phyloP scores from a whole-genome alignment of 2,888 invertebrate species.

The Dasysyrphus albostriatus region DNA sequence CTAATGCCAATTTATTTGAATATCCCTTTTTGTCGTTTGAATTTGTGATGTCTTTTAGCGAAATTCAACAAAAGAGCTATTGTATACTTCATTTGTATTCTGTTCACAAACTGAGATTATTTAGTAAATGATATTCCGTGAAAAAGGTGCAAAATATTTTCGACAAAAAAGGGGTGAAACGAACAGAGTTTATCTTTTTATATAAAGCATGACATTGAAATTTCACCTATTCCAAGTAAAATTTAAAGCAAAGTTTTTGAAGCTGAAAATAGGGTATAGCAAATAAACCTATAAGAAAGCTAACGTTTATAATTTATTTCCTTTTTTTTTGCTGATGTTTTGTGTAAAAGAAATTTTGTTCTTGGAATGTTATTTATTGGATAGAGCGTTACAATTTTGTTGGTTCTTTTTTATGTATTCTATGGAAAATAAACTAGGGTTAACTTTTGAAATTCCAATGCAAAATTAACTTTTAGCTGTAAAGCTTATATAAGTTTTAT shows the following conservation, averaged over 20 bases:
- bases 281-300: neutral
- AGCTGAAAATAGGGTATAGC: slow-evolving; percentile 1
- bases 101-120: slow-evolving; percentile 21
- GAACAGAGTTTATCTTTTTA: neutral
- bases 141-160: slow-evolving; percentile 23
- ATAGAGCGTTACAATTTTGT: neutral
- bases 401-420: neutral
- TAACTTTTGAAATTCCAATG: slow-evolving; percentile 21
- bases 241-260: slow-evolving; percentile 26
- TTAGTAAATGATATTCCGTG: slow-evolving; percentile 17
- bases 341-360: neutral
- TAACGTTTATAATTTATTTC: neutral
- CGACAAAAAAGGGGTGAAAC: neutral
- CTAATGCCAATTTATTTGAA: slow-evolving; percentile 19
- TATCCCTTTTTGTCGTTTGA: slow-evolving; percentile 22
- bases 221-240: neutral
- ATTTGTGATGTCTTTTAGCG: neutral
- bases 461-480: slow-evolving; percentile 7
- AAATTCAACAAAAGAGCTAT: neutral
- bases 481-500: neutral
- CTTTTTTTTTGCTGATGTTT: neutral
- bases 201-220: neutral
- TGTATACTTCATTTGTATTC: slow-evolving; percentile 9
- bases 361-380: slow-evolving; percentile 1
- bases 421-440: neutral